Evolutionary conservation across 2,797 vertebrate species (phyloP), one percentile per base, ranked within the genome.

Genomic region (Potorous gilbertii): DNA sequence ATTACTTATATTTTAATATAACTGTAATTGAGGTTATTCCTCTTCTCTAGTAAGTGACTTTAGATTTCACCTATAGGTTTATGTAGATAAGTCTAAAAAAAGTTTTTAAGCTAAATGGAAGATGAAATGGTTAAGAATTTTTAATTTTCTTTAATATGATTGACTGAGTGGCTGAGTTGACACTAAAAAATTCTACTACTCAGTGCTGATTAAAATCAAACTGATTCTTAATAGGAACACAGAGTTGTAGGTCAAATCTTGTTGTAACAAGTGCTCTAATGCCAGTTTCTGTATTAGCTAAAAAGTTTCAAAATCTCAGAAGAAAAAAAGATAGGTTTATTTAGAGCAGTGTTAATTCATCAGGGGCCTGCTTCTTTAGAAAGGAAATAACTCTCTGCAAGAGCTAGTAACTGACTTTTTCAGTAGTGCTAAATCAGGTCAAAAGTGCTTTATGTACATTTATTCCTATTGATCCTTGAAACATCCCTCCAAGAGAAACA

Each of bases 81-180:
- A 91, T 50, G 14, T 31, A 14, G 0, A 52, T 56, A 10, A 1
- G 24, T 92, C 54, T 29, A 16, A 95, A 59, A 54, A 93, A 92
- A 66, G 46, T 56, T 95, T 81, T 90, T 54, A 52, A 54, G 95
- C 31, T 62, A 40, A 52, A 0, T 54, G 54, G 62, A 46, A 56
- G 81, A 91, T 92, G 55, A 55, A 54, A 29, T 66, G 54, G 46
- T 93, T 27, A 90, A 92, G 66, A n/a, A 6, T 93, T 54, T 94
- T 52, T 27, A 3, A 16, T 96, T 94, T 66, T 29, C 62, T 56
- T 90, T 94, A 74, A 34, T 90, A 52, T 81, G 18, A 81, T 24
- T 81, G 66, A 40, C n/a, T 40, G n/a, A 81, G 66, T 40, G 16
- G 18, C 96, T 95, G 55, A 91, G 9, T 94, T 92, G 29, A 34